phyloP scores from a whole-genome alignment of 2,797 vertebrate species.

The Margarornis squamiger region DNA sequence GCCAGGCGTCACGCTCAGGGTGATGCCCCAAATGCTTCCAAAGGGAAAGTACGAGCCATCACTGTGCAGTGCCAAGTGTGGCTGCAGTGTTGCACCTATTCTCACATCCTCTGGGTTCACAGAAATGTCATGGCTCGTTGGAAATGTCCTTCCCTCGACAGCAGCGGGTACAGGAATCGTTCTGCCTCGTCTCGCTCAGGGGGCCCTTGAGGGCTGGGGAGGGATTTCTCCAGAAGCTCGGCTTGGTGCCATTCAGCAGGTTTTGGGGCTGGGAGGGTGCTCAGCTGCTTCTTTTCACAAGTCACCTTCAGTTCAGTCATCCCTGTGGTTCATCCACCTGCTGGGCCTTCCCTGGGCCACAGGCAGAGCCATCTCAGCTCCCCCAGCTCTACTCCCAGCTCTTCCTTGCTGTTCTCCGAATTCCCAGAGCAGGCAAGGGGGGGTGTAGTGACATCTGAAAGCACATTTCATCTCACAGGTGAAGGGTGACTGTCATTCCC shows the following conservation, averaged over 20 bases:
- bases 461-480: fast-evolving
- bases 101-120: neutral
- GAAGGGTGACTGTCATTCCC: fast-evolving
- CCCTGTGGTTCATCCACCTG: neutral
- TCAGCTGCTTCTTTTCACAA: neutral
- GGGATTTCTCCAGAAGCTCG: neutral
- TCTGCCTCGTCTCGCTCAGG: fast-evolving
- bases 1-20: neutral
- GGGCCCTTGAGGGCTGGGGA: neutral
- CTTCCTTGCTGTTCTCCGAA: neutral
- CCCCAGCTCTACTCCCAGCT: neutral
- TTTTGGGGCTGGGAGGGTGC: too few species aligned
- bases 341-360: neutral
- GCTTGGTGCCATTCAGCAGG: neutral
- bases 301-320: neutral
- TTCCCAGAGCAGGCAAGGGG: neutral
- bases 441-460: neutral
- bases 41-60: neutral
- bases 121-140: neutral
- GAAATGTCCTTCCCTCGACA: neutral
- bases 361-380: neutral
- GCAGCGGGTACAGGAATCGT: neutral
- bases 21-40: neutral
- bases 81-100: neutral
- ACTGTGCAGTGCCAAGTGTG: neutral